Evolutionary conservation across 2,797 vertebrate species (phyloP).

Genomic region (Erithacus rubecula): DNA sequence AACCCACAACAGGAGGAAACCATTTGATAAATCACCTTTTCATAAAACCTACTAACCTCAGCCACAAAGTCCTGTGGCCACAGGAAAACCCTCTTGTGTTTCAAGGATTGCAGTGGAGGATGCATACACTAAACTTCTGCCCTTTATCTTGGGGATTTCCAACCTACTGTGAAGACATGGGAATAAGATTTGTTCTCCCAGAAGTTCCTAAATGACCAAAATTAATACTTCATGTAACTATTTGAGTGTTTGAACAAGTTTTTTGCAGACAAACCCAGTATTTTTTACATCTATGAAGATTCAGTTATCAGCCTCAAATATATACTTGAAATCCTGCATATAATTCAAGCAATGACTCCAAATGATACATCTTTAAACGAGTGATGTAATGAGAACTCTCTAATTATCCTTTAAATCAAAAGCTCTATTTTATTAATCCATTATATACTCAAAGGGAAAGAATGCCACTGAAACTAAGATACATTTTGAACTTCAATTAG

Average conservation of each 20-base stretch:
- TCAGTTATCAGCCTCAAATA: neutral
- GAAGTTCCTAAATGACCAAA: neutral
- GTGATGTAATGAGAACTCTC: conserved; percentile 15
- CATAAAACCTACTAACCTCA: conserved; percentile 6
- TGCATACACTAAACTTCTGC: neutral
- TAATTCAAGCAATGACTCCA: neutral
- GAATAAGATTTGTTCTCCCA: neutral
- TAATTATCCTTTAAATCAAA: conserved; percentile 74
- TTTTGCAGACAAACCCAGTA: neutral
- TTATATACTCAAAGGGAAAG: conserved; percentile 52
- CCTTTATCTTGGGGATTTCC: neutral
- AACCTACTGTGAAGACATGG: neutral
- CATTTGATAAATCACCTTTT: conserved; percentile 38
- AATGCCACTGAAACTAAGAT: conserved; percentile 42
- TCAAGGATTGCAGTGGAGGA: neutral
- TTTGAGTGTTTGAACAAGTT: neutral
- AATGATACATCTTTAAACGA: neutral
- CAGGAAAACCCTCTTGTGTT: neutral
- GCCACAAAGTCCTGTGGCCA: neutral
- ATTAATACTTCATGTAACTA: neutral
- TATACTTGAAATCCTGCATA: neutral
- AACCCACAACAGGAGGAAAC: conserved; percentile 48
- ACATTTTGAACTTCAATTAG: neutral
- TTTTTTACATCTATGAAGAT: neutral
- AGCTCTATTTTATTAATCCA: conserved; percentile 67